phyloP scores from a whole-genome alignment of 2,797 vertebrate genomes.

The Aeoliscus strigatus region DNA sequence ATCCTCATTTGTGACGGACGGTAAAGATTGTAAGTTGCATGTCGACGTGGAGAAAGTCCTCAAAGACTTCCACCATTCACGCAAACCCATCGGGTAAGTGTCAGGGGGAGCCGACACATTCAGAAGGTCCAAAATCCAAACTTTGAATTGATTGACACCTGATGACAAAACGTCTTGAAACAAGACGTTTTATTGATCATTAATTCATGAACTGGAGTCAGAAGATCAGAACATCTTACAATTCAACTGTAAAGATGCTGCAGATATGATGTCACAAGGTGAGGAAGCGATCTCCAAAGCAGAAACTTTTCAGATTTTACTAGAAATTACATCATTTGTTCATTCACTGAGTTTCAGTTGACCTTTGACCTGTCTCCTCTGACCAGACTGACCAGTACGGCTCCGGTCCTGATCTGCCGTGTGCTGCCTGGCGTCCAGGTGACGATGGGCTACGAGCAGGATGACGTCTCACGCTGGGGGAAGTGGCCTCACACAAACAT shows the following conservation, averaged over 20 bases:
- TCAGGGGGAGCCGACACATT: neutral
- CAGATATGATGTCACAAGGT: too few relatives aligned
- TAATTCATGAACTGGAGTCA: too few relatives aligned
- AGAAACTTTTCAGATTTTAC: too few relatives aligned
- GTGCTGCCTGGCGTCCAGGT: conserved; percentile 71
- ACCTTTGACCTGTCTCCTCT: conserved; percentile 1
- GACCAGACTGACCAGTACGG: conserved; percentile 74
- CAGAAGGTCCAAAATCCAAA: too few relatives aligned
- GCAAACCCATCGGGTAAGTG: conserved; percentile 74
- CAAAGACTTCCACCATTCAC: conserved; percentile 72
- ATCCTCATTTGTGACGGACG: conserved; percentile 71
- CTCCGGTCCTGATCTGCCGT: conserved; percentile 70
- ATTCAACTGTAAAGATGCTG: too few relatives aligned
- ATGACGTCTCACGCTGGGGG: conserved; percentile 72
- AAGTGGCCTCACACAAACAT: conserved; percentile 72
- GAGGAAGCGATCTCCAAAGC: too few relatives aligned
- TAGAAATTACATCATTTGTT: too few relatives aligned
- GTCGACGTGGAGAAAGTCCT: conserved; percentile 68
- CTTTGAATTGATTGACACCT: too few relatives aligned
- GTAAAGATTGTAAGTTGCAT: conserved; percentile 75
- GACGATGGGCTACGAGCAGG: conserved; percentile 73
- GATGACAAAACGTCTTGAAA: too few relatives aligned
- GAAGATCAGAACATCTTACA: too few relatives aligned
- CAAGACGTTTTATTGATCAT: too few relatives aligned
- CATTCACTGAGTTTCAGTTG: too few relatives aligned